These are phyloP conservation scores for Chlorospingus semifuscus DNA, from an alignment of 2,797 vertebrate genomes.

Conservation along the genomic window DNA sequence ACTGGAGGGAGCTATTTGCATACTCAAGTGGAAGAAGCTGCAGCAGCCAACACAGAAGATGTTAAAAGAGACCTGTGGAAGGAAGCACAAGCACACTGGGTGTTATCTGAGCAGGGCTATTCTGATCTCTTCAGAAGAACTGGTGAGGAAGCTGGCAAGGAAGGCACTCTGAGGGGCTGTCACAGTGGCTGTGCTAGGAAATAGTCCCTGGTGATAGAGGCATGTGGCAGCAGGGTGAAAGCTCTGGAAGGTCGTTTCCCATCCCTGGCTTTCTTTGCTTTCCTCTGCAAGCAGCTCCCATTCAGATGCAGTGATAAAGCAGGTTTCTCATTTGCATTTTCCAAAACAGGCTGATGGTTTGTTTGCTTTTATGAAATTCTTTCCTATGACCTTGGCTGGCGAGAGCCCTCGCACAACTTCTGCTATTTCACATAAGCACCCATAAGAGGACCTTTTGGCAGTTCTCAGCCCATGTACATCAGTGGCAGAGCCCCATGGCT, in stretches of 20 bases:
- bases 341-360: constrained; percentile 4
- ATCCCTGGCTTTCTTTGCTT: neutral
- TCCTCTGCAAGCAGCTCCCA: neutral
- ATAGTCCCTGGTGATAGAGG: neutral
- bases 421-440: neutral
- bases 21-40: neutral
- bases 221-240: neutral
- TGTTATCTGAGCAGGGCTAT: neutral
- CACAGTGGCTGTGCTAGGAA: rapidly evolving
- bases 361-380: neutral
- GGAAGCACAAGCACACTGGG: neutral
- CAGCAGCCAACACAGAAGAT: neutral
- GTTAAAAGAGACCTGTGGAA: neutral
- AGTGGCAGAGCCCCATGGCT: constrained; percentile 13
- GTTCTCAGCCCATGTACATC: neutral
- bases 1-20: neutral
- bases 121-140: neutral
- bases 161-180: neutral
- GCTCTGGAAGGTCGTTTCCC: neutral
- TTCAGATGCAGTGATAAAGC: constrained; percentile 1
- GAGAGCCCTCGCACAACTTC: constrained; percentile 2
- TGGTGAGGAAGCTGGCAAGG: neutral
- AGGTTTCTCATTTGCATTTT: constrained; percentile 41
- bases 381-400: constrained; percentile 49
- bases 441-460: neutral